Percentiles rank a stretch among this genome's conserved stretches.
Evolutionary conservation across 1,140 invertebrate genomes (phyloP).

Genomic region (Mesaphorura yosii): DNA sequence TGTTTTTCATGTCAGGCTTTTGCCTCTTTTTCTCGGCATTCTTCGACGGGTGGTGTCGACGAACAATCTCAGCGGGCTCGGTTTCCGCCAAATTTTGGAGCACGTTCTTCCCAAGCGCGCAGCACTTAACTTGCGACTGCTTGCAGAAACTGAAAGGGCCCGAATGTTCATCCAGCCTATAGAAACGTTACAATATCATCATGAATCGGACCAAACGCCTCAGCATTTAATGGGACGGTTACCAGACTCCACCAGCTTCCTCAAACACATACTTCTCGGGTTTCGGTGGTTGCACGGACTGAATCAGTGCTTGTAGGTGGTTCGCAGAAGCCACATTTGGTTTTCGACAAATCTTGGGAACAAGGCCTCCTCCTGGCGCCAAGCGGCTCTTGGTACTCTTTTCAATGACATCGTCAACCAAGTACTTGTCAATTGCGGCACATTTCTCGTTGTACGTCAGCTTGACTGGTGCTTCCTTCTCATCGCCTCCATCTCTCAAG

Average conservation of each 20-base stretch:
- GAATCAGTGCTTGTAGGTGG: slow-evolving; percentile 7
- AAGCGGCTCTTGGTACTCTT: neutral
- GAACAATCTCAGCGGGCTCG: neutral
- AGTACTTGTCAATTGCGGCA: slow-evolving; percentile 25
- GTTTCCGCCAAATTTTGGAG: slow-evolving; percentile 9
- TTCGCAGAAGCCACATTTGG: slow-evolving; percentile 18
- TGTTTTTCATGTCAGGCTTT: neutral
- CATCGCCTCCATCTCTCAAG: slow-evolving; percentile 2
- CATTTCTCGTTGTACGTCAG: slow-evolving; percentile 26
- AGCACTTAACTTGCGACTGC: slow-evolving; percentile 21
- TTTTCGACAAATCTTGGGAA: slow-evolving; percentile 10
- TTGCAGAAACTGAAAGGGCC: slow-evolving; percentile 23
- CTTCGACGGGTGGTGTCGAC: no score
- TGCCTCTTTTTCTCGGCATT: neutral
- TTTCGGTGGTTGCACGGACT: slow-evolving; percentile 21
- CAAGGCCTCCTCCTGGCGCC: no score
- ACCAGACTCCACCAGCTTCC: slow-evolving; percentile 19
- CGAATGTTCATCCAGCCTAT: slow-evolving; percentile 30
- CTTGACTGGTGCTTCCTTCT: no score
- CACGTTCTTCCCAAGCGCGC: slow-evolving; percentile 16
- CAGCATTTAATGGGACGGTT: no score
- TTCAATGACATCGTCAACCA: slow-evolving; percentile 22
- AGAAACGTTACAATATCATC: no score
- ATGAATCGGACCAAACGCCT: no score
- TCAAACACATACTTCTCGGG: slow-evolving; percentile 28